A percentile compares a stretch with the other conserved stretches of the same genome.
Conservation (phyloP, 2,113 vertebrate species). For the Prinia subflava region DNA sequence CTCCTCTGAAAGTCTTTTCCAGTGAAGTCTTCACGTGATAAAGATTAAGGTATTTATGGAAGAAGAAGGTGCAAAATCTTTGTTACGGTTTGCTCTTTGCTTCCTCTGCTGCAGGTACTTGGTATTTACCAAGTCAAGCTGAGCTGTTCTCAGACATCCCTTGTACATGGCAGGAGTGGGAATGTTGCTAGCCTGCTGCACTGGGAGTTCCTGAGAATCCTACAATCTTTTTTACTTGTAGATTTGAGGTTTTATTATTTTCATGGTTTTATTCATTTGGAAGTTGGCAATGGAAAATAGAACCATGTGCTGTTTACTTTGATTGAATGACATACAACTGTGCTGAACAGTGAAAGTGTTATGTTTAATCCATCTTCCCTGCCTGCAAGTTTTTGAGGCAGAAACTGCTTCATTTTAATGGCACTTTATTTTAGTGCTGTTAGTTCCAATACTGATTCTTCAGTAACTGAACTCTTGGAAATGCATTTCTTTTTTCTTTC, state of each 20-base stretch:
- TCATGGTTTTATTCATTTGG: background rate
- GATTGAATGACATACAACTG: background rate
- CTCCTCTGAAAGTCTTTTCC: background rate
- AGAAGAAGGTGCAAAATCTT: background rate
- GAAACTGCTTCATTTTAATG: background rate
- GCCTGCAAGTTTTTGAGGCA: background rate
- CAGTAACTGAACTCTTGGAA: background rate
- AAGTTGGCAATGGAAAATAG: background rate
- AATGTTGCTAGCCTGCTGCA: background rate
- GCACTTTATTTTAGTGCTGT: background rate
- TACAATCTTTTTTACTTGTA: background rate
- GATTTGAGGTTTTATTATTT: background rate
- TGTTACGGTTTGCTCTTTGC: background rate
- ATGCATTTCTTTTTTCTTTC: background rate
- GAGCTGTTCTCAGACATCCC: background rate
- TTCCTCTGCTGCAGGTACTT: background rate
- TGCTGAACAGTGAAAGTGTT: background rate
- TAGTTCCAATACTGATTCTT: background rate
- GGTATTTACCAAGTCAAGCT: background rate
- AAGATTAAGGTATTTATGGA: background rate
- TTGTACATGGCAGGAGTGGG: background rate
- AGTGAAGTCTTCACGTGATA: background rate
- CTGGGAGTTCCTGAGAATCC: background rate
- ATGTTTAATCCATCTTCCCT: background rate
- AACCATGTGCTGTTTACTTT: background rate